Evolutionary conservation across 2,113 vertebrate species (phyloP), one percentile per base, ranked within the genome.

Genomic region (Mobula hypostoma): DNA sequence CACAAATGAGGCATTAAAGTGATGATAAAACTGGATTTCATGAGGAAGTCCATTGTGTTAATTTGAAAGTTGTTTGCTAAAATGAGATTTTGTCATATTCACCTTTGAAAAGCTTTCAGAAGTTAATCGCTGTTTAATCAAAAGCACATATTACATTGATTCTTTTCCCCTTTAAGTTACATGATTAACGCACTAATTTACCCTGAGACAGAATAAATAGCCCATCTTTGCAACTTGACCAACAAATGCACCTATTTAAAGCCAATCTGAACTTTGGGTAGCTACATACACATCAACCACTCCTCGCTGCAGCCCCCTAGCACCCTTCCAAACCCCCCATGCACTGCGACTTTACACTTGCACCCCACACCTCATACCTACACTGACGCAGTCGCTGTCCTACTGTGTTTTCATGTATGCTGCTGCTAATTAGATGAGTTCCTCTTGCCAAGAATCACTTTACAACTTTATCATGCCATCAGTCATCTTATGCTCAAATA

Each of bases 1-100:
- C 19, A 93, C 91, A 93, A 76, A 93, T 93, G 91, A 93, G 68
- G 68, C 91, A 76, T 74, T 93, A 93, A 93, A 93, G 68, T 40
- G 36, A 72, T 48, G 66, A 93, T 56, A 63, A 85, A 27, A 74
- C 24, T 93, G 70, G 48, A 74, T 93, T 93, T 72, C 32, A 93
- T 24, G 40, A 72, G 32, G 17, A 92, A 40, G 40, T 68, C n/a
- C 32, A 93, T 14, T 27, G 80, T 88, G 58, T 68, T 61, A 90
- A n/a, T 90, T 68, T n/a, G 7, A 88, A 6, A 14, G 29, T 61
- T 68, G n/a, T 90, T 90, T 76, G 17, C 70, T 15, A 48, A 93
- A 72, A 83, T 8, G 48, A 74, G 36, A 56, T 76, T 5, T 68
- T 93, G 90, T 48, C 2, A 19, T 27, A 17, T 40, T 74, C 48